Evolutionary conservation across 2,797 vertebrate species (phyloP).

Genomic region (Cephalopachus bancanus): DNA sequence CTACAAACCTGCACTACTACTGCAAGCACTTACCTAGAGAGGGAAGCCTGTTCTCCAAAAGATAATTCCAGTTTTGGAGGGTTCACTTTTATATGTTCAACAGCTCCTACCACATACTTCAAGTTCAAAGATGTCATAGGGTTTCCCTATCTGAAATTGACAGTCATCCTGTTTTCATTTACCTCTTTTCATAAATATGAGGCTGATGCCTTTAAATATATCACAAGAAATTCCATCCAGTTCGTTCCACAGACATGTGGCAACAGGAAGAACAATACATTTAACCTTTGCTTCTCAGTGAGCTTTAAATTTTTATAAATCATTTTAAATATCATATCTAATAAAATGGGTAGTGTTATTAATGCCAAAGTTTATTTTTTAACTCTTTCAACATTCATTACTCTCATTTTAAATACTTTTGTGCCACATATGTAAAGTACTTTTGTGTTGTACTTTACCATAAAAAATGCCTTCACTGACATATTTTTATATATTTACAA

Average conservation of each 20-base stretch:
- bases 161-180: background rate
- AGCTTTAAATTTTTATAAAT: background rate
- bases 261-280: background rate
- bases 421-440: background rate
- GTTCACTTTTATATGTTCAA: background rate
- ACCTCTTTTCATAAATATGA: background rate
- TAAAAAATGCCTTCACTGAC: background rate
- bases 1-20: too few species aligned
- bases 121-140: background rate
- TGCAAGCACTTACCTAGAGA: too few species aligned
- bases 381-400: background rate
- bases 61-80: too few species aligned
- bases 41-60: too few species aligned
- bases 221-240: background rate
- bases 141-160: background rate
- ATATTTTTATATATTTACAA: background rate
- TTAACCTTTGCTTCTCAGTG: background rate
- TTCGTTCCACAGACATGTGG: background rate
- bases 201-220: background rate
- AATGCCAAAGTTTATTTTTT: background rate
- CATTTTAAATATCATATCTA: background rate
- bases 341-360: background rate
- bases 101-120: background rate
- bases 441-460: background rate
- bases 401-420: background rate